Evolutionary conservation across 2,888 invertebrate genomes (phyloP), one percentile per base, ranked within the genome.

Genomic region (Harpagoxenus sublaevis): DNA sequence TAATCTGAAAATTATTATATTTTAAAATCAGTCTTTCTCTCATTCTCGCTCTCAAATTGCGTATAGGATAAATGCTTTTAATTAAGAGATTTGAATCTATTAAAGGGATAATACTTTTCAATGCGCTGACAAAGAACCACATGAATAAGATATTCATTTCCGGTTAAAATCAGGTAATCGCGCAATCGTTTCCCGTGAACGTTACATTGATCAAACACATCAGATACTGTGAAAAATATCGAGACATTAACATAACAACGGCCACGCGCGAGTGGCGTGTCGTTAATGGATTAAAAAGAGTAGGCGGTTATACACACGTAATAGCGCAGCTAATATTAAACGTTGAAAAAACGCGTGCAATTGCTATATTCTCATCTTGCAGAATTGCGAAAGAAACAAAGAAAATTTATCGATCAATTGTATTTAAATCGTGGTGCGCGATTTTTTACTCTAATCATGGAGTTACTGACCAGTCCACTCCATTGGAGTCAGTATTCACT

Each of bases 301-400:
- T 79, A 73, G 57, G 74, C 57, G 55, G 57, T 4, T 23, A 23
- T 23, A 23, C 15, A 31, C 15, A 57, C 12, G 78, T 57, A 57
- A 68, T 45, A 45, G 15, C 10, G 12, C n/a, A 9, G 23, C n/a
- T 78, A 73, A 79, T 73, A 79, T 73, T 79, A 79, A 71, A 71
- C 57, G 35, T 23, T 57, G 79, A 31, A 70, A 57, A 15, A 45
- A 60, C 45, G 3, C 45, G 0, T 18, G n/a, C 31, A 55, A n/a
- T 57, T 45, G 31, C 23, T 35, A 71, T 45, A 79, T 71, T 35
- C 31, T 31, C 45, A 23, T 57, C 23, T 18, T 23, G 8, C n/a
- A 31, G 23, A 57, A 57, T 71, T 31, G 71, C 18, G n/a, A 55
- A 42, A 28, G 1, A 42, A 42, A 42, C 42, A 42, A 63, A n/a